Evolutionary conservation across 2,888 invertebrate species (phyloP), one percentile per base, ranked within the genome.

Genomic region (Loripinus fragilis): DNA sequence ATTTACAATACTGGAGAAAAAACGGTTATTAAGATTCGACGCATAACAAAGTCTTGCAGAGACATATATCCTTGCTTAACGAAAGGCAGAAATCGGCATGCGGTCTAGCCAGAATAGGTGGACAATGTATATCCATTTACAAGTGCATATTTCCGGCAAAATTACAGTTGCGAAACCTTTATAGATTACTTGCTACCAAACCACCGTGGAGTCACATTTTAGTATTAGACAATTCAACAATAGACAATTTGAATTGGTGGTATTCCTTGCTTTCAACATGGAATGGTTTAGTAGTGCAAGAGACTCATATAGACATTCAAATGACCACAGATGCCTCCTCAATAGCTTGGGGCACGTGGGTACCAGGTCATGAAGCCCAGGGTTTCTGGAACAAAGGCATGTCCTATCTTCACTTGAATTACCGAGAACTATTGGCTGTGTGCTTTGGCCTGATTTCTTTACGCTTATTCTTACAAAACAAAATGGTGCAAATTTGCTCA

Each of bases 121-220:
- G 55, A 8, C 55, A 55, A 17, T 55, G 55, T 55, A 20, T 55
- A 8, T 55, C 55, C 17, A 55, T 55, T 25, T 55, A 55, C 55
- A 55, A 55, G 30, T 55, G 55, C 55, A 28, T 55, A 55, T 25
- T 55, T 55, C 55, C 55, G 2, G 55, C 55, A 3, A 55, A 25
- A 55, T n/a, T 71, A n/a, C 41, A 50, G 25, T 33, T 71, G n/a
- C 30, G 71, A 60, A 71, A 71, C 42, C 52, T 64, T 30, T 71
- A 71, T 28, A n/a, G 60, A 38, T 23, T 71, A 41, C 42, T 71
- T 17, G 33, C 28, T 28, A 28, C 52, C 10, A 71, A 71, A 55
- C 17, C 28, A 28, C 60, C 71, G 23, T 71, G 71, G 71, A 33
- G 41, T 41, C 42, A 71, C 41, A 52, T 23, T 41, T 60, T 71